Evolutionary conservation across 2,888 invertebrate species (phyloP), one percentile per base, ranked within the genome.

Genomic region (Merodon equestris): DNA sequence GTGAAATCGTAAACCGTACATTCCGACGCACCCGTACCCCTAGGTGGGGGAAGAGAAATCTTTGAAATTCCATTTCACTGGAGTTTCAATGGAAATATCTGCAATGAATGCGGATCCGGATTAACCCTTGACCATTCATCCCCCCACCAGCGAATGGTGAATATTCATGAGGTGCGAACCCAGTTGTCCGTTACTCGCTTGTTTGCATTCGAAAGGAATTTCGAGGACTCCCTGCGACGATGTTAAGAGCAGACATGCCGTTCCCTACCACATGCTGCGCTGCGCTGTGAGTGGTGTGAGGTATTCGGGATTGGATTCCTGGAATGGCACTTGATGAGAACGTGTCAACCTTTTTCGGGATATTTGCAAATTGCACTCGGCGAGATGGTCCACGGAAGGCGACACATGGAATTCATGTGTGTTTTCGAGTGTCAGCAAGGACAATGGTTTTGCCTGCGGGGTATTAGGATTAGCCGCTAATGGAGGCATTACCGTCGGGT

Each of bases 261-360:
- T 72, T 66, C 76, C 9, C 56, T 60, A 18, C 71, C 71, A 51
- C 72, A 72, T 72, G 72, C 76, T 56, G 76, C 36, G 66, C 61
- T 56, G 36, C 36, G 17, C 17, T 50, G 57, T 64, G 57, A 19
- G 27, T 27, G 15, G 3, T 17, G 51, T 45, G 15, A 45, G 14
- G 27, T 13, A 12, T 54, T 27, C 53, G 61, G 56, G 12, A 63
- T 53, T 60, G 36, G 40, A 27, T 66, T 71, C 53, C 64, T 10
- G 10, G 57, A 54, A 70, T 36, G 44, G 12, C 50, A 67, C 67
- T 72, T 63, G 72, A 77, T 57, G 66, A 53, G 60, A 56, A 66
- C 56, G 66, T 72, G 72, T 77, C 72, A 72, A 67, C 72, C 47
- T 61, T 72, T 71, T 27, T 27, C 27, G 60, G 45, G 15, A 44